Conservation (phyloP, 2,797 vertebrate species). For the Lacerta agilis region DNA sequence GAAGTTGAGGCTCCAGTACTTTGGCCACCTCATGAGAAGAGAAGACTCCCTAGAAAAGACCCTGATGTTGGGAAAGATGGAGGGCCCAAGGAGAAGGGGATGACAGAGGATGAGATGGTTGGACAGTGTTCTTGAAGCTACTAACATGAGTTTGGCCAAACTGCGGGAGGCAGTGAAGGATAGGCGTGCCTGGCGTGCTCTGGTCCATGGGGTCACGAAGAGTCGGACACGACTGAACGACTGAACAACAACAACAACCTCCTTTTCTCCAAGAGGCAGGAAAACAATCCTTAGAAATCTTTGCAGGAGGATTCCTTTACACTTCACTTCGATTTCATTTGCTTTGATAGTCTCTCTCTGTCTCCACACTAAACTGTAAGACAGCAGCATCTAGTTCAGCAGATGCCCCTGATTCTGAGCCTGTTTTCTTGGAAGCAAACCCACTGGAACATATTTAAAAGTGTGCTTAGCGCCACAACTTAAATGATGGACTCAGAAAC, state of each 20-base stretch:
- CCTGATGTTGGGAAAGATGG: too few relatives aligned
- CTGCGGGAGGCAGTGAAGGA: too few relatives aligned
- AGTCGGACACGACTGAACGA: too few relatives aligned
- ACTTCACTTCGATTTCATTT: not conserved
- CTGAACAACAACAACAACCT: not conserved
- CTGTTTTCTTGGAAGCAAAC: not conserved
- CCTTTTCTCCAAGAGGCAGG: not conserved
- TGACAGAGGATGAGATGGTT: too few relatives aligned
- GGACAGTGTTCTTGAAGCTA: too few relatives aligned
- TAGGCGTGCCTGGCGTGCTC: too few relatives aligned
- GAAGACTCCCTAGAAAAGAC: too few relatives aligned
- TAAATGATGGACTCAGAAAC: not conserved
- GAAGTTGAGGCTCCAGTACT: too few relatives aligned
- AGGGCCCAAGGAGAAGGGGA: too few relatives aligned
- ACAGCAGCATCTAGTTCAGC: not conserved
- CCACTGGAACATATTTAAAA: not conserved
- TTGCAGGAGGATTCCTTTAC: not conserved
- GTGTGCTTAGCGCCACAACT: not conserved
- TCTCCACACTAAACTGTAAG: not conserved
- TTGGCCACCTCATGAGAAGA: too few relatives aligned
- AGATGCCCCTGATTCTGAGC: not conserved
- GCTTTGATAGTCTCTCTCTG: not conserved
- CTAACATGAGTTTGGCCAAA: too few relatives aligned
- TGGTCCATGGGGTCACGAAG: too few relatives aligned
- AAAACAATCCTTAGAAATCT: not conserved